A percentile compares a stretch with the other conserved stretches of the same genome.
Conservation (phyloP, 2,888 invertebrate genomes). For the Drosophila prostipennis region DNA sequence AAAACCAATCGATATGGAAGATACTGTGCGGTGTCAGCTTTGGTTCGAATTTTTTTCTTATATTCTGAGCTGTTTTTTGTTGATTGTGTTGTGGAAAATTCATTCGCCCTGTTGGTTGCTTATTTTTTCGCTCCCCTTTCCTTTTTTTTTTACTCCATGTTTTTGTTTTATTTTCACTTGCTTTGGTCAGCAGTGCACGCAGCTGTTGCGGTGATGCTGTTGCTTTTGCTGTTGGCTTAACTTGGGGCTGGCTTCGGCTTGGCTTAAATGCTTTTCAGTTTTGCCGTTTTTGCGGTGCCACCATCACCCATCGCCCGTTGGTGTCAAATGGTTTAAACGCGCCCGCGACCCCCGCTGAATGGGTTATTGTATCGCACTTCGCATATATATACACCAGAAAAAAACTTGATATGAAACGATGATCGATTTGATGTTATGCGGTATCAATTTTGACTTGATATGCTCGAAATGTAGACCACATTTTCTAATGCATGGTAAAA, state of each 20-base stretch:
- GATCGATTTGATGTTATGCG: too few relatives aligned
- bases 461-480: too few relatives aligned
- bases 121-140: not conserved
- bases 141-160: slow-evolving; percentile 1
- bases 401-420: too few relatives aligned
- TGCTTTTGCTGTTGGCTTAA: slow-evolving; percentile 66
- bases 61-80: slow-evolving; percentile 31
- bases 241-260: slow-evolving; percentile 58
- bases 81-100: slow-evolving; percentile 60
- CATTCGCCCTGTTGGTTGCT: slow-evolving; percentile 51
- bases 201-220: slow-evolving; percentile 67
- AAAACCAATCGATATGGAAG: slow-evolving; percentile 63
- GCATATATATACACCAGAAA: too few relatives aligned
- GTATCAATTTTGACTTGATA: too few relatives aligned
- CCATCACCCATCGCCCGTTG: slow-evolving; percentile 46
- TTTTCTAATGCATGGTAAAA: too few relatives aligned
- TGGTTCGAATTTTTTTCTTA: slow-evolving; percentile 24
- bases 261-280: slow-evolving; percentile 58
- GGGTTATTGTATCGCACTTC: slow-evolving; percentile 50
- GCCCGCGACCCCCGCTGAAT: slow-evolving; percentile 43
- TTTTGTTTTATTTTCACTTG: slow-evolving; percentile 50
- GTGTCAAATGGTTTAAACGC: slow-evolving; percentile 77
- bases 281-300: slow-evolving; percentile 30
- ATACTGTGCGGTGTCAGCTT: slow-evolving; percentile 45
- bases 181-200: slow-evolving; percentile 56